Percentiles rank a stretch among this genome's conserved stretches.
These are phyloP conservation scores for Holacanthella duospinosa DNA, from an alignment of 2,888 invertebrate genomes.

Conservation along the genomic window DNA sequence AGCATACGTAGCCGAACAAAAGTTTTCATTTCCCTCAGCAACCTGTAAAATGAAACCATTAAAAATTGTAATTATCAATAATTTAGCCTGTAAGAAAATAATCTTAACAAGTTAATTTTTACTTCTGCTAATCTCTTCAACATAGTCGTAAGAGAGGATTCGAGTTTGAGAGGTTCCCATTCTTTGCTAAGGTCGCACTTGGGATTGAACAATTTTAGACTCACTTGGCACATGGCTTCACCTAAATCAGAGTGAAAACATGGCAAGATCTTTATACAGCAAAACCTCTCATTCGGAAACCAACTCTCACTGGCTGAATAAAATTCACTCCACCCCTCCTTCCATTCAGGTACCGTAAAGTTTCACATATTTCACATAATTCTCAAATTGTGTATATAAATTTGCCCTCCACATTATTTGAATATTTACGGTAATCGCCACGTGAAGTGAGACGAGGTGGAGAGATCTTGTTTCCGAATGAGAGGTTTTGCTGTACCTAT, in stretches of 20 bases:
- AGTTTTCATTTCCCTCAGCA: slow-evolving; percentile 21
- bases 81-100: not conserved
- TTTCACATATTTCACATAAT: no score
- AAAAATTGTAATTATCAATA: not conserved
- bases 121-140: not conserved
- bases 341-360: no score
- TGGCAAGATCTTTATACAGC: no score
- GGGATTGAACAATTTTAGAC: slow-evolving; percentile 64
- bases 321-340: no score
- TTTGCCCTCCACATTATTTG: no score
- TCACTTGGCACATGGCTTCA: slow-evolving; percentile 57
- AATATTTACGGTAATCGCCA: no score
- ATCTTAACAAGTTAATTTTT: not conserved
- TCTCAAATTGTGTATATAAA: not conserved
- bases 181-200: slow-evolving; percentile 64
- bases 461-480: no score
- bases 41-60: slow-evolving; percentile 20
- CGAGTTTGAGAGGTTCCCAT: slow-evolving; percentile 51
- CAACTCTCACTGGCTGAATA: no score
- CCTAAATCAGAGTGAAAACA: slow-evolving; percentile 41
- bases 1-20: slow-evolving; percentile 49
- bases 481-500: no score
- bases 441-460: no score
- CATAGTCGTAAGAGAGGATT: not conserved
- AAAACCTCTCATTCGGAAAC: no score